These are phyloP conservation scores for Diorhabda carinulata DNA, from an alignment of 1,140 invertebrate genomes.

Conservation along the genomic window DNA sequence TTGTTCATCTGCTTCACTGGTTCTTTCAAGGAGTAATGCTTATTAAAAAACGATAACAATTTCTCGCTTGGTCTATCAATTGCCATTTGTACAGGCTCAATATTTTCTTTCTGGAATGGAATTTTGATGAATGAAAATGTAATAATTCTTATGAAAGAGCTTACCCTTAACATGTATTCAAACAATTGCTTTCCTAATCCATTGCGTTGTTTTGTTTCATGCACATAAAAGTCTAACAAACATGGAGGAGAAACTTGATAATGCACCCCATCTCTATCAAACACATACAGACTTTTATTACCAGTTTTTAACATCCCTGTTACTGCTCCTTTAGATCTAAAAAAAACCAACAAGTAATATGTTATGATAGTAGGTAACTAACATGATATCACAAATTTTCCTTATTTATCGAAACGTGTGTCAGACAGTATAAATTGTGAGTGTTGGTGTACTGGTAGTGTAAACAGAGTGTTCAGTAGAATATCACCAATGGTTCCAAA, in stretches of 20 bases:
- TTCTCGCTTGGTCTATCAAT: conserved; percentile 88
- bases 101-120: conserved; percentile 60
- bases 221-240: conserved; percentile 84
- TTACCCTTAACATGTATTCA: conserved; percentile 71
- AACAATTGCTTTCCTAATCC: conserved; percentile 75
- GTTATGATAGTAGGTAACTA: too few relatives aligned
- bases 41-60: conserved; percentile 76
- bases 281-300: conserved; percentile 78
- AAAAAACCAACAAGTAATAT: not conserved
- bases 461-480: too few relatives aligned
- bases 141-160: conserved; percentile 23
- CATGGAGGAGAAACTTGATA: conserved; percentile 73
- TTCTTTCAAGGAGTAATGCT: conserved; percentile 72
- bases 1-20: conserved; percentile 82
- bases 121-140: not conserved
- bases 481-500: too few relatives aligned
- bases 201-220: conserved; percentile 71
- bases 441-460: too few relatives aligned
- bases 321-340: conserved; percentile 59
- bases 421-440: too few relatives aligned
- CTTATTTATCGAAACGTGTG: too few relatives aligned
- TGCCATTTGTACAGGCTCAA: conserved; percentile 69
- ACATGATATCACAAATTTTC: too few relatives aligned
- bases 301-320: conserved; percentile 82
- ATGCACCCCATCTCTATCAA: conserved; percentile 64